Evolutionary conservation across 2,113 vertebrate species (phyloP), one percentile per base, ranked within the genome.

Genomic region (Heteronetta atricapilla): DNA sequence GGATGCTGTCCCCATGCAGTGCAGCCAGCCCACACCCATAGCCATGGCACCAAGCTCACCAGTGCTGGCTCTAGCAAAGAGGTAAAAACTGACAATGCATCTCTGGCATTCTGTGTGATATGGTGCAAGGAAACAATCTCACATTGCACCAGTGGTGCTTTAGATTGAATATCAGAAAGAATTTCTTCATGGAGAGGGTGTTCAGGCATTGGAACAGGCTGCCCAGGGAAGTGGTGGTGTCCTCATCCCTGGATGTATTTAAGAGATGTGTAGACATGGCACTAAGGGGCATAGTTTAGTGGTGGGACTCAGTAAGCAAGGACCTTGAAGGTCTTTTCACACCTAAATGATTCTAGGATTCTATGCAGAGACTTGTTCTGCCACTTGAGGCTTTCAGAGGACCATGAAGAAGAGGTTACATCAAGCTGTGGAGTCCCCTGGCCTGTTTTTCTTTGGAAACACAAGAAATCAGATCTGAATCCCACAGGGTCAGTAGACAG

Each of bases 31-130:
- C 63, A 7, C 11, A 59, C 31, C 19, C 11, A n/a, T 20, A 12
- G 56, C 56, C 33, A 18, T 21, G 56, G 33, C 56, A 59, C 56
- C 33, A 21, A n/a, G 56, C 25, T 66, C 26, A 29, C n/a, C 70
- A 10, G 33, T 48, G 16, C 4, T 42, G 6, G 20, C 55, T 19
- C 50, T 64, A 5, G 10, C 6, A 3, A 11, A 6, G 16, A 64
- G 7, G 2, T 15, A 75, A 82, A 67, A 9, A 11, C 12, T 11
- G 3, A 0, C 8, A 84, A 70, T 33, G 4, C 2, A 0, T 58
- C 22, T 80, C 48, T 23, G 5, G 10, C 36, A 68, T 19, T 23
- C 4, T 25, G 26, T 59, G 31, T 87, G 53, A 28, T 12, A 53
- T 15, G 52, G 13, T 28, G 15, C 20, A 28, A 16, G 50, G 50